Evolutionary conservation across 2,888 invertebrate species (phyloP).

Genomic region (Drosophila differens): DNA sequence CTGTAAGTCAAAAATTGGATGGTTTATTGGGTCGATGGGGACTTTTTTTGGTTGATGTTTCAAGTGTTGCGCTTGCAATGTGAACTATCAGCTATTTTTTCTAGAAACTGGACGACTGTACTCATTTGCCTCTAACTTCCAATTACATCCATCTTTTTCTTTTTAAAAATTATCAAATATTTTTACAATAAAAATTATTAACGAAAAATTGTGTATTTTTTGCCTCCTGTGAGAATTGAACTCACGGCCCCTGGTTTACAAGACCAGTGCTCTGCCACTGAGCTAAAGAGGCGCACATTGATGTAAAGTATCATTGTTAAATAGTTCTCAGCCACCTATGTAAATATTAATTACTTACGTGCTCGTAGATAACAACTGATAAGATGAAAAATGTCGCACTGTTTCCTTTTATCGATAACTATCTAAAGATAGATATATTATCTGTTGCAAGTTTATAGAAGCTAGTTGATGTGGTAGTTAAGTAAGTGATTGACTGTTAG

Average conservation of each 20-base stretch:
- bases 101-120: neutral
- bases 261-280: conserved; percentile 96
- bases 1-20: conserved; percentile 16
- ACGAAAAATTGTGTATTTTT: neutral
- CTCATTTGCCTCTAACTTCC: neutral
- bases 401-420: neutral
- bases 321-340: neutral
- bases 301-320: neutral
- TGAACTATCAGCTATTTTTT: neutral
- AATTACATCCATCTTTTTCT: neutral
- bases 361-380: conserved; percentile 3
- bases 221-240: conserved; percentile 96
- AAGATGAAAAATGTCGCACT: neutral
- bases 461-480: neutral
- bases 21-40: neutral
- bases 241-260: conserved; percentile 96
- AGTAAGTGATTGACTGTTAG: neutral
- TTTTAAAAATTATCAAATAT: too few relatives aligned
- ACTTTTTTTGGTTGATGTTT: neutral
- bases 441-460: neutral
- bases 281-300: conserved; percentile 90
- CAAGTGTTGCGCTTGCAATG: neutral
- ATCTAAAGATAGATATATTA: neutral
- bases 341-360: conserved; percentile 11
- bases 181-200: neutral